Evolutionary conservation across 2,797 vertebrate species (phyloP).

Genomic region (Sebastolobus altivelis): DNA sequence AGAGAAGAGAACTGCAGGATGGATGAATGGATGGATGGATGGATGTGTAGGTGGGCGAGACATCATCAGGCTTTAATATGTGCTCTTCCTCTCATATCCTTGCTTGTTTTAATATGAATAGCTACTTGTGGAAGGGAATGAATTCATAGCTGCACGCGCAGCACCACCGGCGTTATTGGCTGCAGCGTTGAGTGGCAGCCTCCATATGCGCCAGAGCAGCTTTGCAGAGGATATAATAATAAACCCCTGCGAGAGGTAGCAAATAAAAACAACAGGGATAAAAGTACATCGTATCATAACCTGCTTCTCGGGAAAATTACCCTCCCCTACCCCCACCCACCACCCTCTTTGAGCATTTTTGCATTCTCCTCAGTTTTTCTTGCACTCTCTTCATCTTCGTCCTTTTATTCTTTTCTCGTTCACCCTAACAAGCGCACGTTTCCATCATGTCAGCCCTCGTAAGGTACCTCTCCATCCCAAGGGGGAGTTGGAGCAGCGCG

Average conservation of each 20-base stretch:
- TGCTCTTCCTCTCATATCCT: conserved; percentile 71
- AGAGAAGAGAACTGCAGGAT: conserved; percentile 26
- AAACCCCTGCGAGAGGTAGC: conserved; percentile 70
- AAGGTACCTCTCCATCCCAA: conserved; percentile 42
- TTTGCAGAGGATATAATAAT: conserved; percentile 77
- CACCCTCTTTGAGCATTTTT: conserved; percentile 35
- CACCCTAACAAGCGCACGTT: conserved; percentile 54
- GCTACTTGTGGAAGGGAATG: conserved; percentile 72
- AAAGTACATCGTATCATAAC: conserved; percentile 72
- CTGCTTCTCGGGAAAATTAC: conserved; percentile 63
- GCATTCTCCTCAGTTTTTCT: conserved; percentile 31
- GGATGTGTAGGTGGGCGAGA: conserved; percentile 32
- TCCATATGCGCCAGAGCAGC: conserved; percentile 70
- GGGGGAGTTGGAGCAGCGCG: conserved; percentile 7
- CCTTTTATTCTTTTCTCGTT: conserved; percentile 23
- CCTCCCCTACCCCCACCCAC: conserved; percentile 41
- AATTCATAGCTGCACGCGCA: conserved; percentile 61
- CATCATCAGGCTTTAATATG: conserved; percentile 80
- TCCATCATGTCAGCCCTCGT: conserved; percentile 54
- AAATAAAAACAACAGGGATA: conserved; percentile 80
- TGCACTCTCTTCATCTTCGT: conserved; percentile 21
- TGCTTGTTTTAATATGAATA: conserved; percentile 85
- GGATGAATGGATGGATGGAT: conserved; percentile 7
- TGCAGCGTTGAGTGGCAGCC: conserved; percentile 78
- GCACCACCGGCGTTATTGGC: conserved; percentile 74